phyloP scores from a whole-genome alignment of 2,113 vertebrate species.

The Sus scrofa region DNA sequence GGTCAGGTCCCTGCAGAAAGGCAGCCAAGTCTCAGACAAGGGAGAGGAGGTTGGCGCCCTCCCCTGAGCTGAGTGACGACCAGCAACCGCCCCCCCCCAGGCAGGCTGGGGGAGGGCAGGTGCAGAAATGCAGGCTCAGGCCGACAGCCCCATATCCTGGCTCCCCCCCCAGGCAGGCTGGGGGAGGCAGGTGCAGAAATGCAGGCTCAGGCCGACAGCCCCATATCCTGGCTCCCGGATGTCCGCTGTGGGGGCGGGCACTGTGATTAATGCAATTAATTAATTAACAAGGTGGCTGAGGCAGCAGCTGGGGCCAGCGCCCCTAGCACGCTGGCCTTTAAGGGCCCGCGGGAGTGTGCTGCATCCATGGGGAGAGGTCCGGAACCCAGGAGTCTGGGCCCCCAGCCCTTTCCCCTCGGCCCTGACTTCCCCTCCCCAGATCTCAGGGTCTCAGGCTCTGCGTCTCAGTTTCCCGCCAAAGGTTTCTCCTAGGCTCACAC shows the following conservation, averaged over 20 bases:
- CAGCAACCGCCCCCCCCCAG: background rate
- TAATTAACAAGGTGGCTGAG: constrained; percentile 70
- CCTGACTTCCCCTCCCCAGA: background rate
- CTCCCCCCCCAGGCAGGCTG: fast-evolving
- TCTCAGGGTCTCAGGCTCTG: background rate
- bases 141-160: no score
- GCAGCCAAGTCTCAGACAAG: background rate
- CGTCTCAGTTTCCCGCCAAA: background rate
- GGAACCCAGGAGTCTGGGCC: background rate
- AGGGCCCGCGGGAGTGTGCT: background rate
- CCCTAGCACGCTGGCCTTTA: background rate
- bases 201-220: background rate
- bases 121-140: background rate
- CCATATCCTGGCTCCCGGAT: background rate
- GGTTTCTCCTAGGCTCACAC: background rate
- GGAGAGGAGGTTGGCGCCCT: background rate
- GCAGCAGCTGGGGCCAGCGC: constrained; percentile 62
- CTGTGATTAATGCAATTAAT: constrained; percentile 77
- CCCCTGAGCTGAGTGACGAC: background rate
- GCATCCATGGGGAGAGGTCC: background rate
- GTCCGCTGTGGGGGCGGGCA: constrained; percentile 53
- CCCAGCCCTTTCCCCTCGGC: background rate
- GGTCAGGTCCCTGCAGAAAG: background rate
- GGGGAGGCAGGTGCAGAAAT: background rate
- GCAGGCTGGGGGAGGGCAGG: background rate